Evolutionary conservation across 2,888 invertebrate genomes (phyloP), one percentile per base, ranked within the genome.

Genomic region (Hetaerina titia): DNA sequence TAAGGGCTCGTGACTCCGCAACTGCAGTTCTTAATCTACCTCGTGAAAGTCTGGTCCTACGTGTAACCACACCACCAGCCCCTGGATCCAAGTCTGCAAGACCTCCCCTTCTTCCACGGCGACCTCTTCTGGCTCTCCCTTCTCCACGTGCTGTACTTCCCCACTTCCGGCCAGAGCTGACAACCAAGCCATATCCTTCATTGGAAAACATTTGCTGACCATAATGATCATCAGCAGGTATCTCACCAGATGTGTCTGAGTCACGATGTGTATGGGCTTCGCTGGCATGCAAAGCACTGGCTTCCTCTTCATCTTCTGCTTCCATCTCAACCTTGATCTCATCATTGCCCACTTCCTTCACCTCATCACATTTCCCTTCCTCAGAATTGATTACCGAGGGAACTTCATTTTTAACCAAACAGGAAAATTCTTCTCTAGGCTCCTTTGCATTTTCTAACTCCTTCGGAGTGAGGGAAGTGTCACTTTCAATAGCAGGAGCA

Each of bases 101-200:
- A 4, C 95, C 90, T 88, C 96, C 96, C 64, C 96, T 96, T 95
- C 96, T 96, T n/a, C 97, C 97, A n/a, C 97, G 97, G 8, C 98
- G 97, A 57, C 98, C 97, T 0, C 98, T 97, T 95, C 97, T 97
- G 1, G 98, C 97, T 2, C 97, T 97, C 11, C 96, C 96, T 64
- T 96, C 96, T 17, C 96, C 96, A 63, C 96, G 96, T 94, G 96
- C 96, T 11, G 96, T 96, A 95, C 96, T 96, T 31, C 96, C 96
- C 95, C 92, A 92, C 9, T 57, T 92, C 7, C 92, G 64, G 74
- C 92, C n/a, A 92, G 92, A n/a, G n/a, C 69, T 56, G 56, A 92
- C 60, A 19, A 69, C 92, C 92, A 92, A 19, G 69, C 56, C 56
- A 69, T 69, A 92, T 45, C 56, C 92, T 31, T 92, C 92, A 92